Conservation (phyloP, 2,797 vertebrate genomes). For the Mormyrus proboscirostris region DNA sequence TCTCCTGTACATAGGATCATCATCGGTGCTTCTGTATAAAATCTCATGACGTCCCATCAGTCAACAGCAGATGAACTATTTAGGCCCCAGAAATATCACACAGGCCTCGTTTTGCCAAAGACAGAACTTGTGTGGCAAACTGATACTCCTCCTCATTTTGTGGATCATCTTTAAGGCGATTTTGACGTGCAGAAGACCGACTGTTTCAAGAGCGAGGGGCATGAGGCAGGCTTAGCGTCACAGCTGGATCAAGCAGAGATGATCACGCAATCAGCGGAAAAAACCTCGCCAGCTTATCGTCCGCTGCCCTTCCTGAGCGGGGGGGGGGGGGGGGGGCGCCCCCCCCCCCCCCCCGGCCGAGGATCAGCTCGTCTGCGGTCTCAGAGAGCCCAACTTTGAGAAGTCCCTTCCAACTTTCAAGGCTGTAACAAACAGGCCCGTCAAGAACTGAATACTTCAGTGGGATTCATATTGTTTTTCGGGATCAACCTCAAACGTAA, state of each 20-base stretch:
- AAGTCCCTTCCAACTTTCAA: conserved; percentile 47
- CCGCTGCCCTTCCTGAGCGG: conserved; percentile 64
- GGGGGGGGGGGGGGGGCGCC: no score
- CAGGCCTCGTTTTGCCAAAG: conserved; percentile 45
- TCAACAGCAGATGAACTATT: conserved; percentile 9
- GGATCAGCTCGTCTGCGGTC: conserved; percentile 60
- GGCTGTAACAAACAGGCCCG: conserved; percentile 20
- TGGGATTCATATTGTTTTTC: background rate
- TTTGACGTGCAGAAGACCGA: conserved; percentile 70
- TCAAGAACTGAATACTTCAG: background rate
- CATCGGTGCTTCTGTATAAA: background rate
- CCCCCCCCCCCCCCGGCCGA: conserved; percentile 52
- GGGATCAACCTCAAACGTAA: background rate
- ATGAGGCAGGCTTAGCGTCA: conserved; percentile 66
- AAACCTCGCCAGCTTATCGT: conserved; percentile 64
- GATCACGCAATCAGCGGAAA: conserved; percentile 65
- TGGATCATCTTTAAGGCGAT: conserved; percentile 67
- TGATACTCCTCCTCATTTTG: conserved; percentile 58
- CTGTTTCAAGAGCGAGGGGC: conserved; percentile 61
- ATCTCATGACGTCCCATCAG: background rate
- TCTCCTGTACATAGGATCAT: background rate
- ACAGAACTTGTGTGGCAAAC: conserved; percentile 58
- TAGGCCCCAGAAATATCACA: conserved; percentile 24
- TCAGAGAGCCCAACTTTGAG: conserved; percentile 49
- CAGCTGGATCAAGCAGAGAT: conserved; percentile 67